Percentiles rank a stretch among this genome's conserved stretches.
These are phyloP conservation scores for Perdita meconis DNA, from an alignment of 2,888 invertebrate genomes.

Conservation along the genomic window DNA sequence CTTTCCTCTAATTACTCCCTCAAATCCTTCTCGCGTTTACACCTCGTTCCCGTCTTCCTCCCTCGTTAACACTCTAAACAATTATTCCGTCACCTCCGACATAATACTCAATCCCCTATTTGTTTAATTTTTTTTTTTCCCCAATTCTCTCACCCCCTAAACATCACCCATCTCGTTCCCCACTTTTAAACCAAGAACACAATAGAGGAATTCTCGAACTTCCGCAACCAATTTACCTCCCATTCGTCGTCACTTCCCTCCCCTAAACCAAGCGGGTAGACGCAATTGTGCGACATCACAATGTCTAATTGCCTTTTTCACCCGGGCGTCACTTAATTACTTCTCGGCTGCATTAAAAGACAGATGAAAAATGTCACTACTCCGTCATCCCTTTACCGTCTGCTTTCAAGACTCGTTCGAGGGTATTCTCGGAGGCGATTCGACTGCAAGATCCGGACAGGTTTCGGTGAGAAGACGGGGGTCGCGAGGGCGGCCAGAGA, in stretches of 20 bases:
- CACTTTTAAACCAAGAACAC: background rate
- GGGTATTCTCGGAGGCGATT: slow-evolving; percentile 47
- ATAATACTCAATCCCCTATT: slow-evolving; percentile 3
- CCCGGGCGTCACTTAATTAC: slow-evolving; percentile 53
- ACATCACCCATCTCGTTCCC: background rate
- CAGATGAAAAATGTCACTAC: slow-evolving; percentile 59
- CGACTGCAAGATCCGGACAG: slow-evolving; percentile 53
- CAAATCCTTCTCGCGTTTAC: slow-evolving; percentile 55
- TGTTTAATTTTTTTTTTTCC: background rate
- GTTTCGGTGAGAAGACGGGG: slow-evolving; percentile 16
- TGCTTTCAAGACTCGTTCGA: slow-evolving; percentile 51
- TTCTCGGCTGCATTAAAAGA: slow-evolving; percentile 57
- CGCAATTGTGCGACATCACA: slow-evolving; percentile 25
- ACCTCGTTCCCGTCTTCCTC: slow-evolving; percentile 39
- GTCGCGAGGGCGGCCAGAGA: background rate
- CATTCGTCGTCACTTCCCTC: background rate
- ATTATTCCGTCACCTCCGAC: slow-evolving; percentile 5
- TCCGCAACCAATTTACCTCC: slow-evolving; percentile 23
- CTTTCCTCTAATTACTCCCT: slow-evolving; percentile 55
- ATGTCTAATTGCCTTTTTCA: slow-evolving; percentile 51
- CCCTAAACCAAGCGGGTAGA: slow-evolving; percentile 4
- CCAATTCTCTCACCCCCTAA: background rate
- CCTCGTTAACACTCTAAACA: slow-evolving; percentile 30
- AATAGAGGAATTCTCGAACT: background rate
- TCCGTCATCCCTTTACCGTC: slow-evolving; percentile 52